These are phyloP conservation scores for Beris morrisii DNA, from an alignment of 2,888 invertebrate genomes.

Conservation along the genomic window DNA sequence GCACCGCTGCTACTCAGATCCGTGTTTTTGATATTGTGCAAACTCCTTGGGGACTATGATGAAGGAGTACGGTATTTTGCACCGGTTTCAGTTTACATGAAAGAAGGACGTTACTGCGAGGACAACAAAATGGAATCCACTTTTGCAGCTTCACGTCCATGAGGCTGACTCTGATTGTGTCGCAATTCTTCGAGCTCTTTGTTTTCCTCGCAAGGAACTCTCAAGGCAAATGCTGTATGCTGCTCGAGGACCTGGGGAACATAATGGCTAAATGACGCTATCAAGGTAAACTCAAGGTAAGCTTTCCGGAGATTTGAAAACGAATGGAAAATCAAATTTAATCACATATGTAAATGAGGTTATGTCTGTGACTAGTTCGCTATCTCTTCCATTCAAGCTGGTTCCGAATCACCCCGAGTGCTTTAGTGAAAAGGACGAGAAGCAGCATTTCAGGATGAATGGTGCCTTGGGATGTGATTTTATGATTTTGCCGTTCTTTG, in stretches of 20 bases:
- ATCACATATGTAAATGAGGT: slow-evolving; percentile 31
- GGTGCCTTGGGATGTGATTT: slow-evolving; percentile 10
- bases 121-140: slow-evolving; percentile 24
- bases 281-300: slow-evolving; percentile 2
- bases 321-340: slow-evolving; percentile 28
- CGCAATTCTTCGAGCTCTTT: slow-evolving; percentile 23
- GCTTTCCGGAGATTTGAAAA: not conserved
- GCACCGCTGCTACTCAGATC: not conserved
- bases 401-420: not conserved
- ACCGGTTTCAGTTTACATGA: too few species aligned
- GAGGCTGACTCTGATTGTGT: slow-evolving; percentile 4
- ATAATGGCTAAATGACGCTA: not conserved
- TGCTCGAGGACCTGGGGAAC: not conserved
- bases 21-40: not conserved
- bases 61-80: too few species aligned
- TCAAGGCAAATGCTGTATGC: not conserved
- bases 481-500: slow-evolving; percentile 12
- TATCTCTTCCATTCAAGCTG: too few species aligned
- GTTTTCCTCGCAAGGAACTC: slow-evolving; percentile 13
- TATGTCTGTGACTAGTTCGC: too few species aligned
- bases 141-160: slow-evolving; percentile 23
- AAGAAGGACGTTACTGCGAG: too few species aligned
- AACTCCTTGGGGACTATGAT: not conserved
- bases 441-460: not conserved
- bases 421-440: not conserved